A percentile compares a stretch with the other conserved stretches of the same genome.
phyloP scores from a whole-genome alignment of 2,888 invertebrate genomes.

The Linnaemya vulpina region DNA sequence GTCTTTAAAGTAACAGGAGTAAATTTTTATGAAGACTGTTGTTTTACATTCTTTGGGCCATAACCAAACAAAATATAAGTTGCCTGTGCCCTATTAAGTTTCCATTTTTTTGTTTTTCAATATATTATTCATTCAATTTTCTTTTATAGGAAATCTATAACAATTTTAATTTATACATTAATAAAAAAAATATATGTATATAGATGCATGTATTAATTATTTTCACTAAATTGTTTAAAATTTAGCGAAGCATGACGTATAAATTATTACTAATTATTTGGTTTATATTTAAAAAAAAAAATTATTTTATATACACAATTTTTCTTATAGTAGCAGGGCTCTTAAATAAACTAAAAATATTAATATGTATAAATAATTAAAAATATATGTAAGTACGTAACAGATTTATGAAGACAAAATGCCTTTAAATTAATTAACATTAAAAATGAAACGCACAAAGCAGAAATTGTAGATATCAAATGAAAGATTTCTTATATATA shows the following conservation, averaged over 20 bases:
- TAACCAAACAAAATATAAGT: no score
- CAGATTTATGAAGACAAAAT: constrained; percentile 9
- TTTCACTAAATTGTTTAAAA: constrained; percentile 43
- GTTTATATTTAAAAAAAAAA: constrained; percentile 57
- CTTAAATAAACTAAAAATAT: constrained; percentile 1
- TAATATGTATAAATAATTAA: background rate
- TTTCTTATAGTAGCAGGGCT: constrained; percentile 7
- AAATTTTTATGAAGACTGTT: no score
- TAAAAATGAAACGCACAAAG: background rate
- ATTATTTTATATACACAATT: constrained; percentile 1
- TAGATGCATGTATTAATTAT: constrained; percentile 33
- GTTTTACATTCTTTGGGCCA: no score
- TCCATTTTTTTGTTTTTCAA: background rate
- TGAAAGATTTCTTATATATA: background rate
- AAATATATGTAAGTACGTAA: constrained; percentile 10
- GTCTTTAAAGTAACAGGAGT: no score
- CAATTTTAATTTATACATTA: constrained; percentile 12
- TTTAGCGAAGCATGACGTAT: constrained; percentile 55
- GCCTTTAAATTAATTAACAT: background rate
- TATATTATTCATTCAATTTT: background rate
- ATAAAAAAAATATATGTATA: constrained; percentile 7
- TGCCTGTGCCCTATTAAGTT: background rate
- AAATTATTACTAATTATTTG: constrained; percentile 57
- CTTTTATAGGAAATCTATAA: constrained; percentile 51
- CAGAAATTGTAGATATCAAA: background rate